These are phyloP conservation scores for Antitype chi DNA, from an alignment of 2,888 invertebrate genomes.

Conservation along the genomic window DNA sequence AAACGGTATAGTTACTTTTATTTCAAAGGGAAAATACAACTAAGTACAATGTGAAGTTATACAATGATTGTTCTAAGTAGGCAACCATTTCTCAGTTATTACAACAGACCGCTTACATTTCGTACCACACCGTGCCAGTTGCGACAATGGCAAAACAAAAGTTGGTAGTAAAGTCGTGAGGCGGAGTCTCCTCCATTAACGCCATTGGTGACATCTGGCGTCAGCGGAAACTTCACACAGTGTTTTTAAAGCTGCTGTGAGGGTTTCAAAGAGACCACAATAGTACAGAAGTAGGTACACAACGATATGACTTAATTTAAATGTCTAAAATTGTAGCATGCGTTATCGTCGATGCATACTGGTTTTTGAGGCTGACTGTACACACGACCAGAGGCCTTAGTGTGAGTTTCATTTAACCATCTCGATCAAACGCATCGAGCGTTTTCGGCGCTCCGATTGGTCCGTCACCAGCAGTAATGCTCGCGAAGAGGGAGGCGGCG, in stretches of 20 bases:
- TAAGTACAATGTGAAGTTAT: slow-evolving; percentile 11
- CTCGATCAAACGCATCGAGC: no score
- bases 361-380: background rate
- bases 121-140: slow-evolving; percentile 46
- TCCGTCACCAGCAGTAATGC: no score
- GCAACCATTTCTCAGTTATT: slow-evolving; percentile 17
- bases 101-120: slow-evolving; percentile 13
- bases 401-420: no score
- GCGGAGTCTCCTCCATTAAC: background rate
- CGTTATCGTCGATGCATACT: background rate
- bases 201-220: slow-evolving; percentile 3
- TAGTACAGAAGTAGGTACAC: background rate
- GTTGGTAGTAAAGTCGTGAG: background rate
- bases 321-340: background rate
- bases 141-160: slow-evolving; percentile 29
- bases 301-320: background rate
- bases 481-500: no score
- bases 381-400: background rate
- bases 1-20: background rate
- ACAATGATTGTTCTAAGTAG: slow-evolving; percentile 30
- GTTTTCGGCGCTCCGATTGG: no score
- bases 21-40: slow-evolving; percentile 12
- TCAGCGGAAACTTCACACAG: background rate
- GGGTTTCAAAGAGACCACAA: background rate
- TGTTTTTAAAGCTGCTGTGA: background rate